Percentiles rank a stretch among this genome's conserved stretches.
Evolutionary conservation across 2,797 vertebrate genomes (phyloP).

Genomic region (Mionectes olivaceus): DNA sequence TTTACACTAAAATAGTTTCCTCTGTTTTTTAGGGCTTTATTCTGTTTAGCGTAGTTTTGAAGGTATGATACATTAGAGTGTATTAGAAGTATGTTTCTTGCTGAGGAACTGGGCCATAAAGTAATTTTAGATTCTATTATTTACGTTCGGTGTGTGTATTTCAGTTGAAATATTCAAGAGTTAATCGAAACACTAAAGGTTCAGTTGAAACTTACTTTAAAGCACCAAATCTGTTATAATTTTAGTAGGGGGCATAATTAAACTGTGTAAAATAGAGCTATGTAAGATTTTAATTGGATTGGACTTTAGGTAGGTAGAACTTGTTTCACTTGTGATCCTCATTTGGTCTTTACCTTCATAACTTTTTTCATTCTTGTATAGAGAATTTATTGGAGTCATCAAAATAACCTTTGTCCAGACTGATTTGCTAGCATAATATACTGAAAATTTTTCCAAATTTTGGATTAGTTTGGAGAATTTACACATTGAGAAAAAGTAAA

Average conservation of each 20-base stretch:
- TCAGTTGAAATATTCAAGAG: background rate
- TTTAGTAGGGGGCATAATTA: background rate
- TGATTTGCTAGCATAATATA: background rate
- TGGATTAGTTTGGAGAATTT: background rate
- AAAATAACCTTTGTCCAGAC: background rate
- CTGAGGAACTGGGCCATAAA: background rate
- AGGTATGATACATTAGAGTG: background rate
- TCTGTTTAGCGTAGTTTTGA: background rate
- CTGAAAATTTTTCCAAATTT: background rate
- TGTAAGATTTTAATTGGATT: background rate
- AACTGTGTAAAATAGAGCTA: background rate
- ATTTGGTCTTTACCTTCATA: background rate
- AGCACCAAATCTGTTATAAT: background rate
- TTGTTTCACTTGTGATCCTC: slow-evolving; percentile 29
- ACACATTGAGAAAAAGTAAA: background rate
- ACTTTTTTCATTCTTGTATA: background rate
- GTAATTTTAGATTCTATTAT: background rate
- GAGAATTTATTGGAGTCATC: background rate
- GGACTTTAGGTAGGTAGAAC: background rate
- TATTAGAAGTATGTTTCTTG: background rate
- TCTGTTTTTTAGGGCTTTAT: background rate
- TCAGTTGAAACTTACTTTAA: background rate
- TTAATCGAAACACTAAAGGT: background rate
- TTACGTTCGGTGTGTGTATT: background rate
- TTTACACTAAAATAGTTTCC: background rate